Evolutionary conservation across 2,888 invertebrate species (phyloP), one percentile per base, ranked within the genome.

Genomic region (Campoplex capitator): DNA sequence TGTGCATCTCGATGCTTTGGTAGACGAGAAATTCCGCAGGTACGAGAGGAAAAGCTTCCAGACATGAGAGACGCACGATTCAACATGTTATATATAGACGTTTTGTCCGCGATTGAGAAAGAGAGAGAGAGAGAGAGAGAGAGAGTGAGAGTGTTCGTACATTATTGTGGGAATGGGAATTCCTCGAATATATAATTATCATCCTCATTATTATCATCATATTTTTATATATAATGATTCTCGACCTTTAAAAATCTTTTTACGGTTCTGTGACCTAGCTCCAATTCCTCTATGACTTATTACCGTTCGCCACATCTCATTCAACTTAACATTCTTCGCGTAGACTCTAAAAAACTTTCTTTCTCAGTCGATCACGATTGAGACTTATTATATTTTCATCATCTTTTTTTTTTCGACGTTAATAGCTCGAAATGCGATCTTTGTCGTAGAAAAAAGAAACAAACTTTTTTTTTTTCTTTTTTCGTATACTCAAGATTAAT

Each of bases 41-140:
- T 79, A 80, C 62, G 86, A 83, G 83, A 83, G 83, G 85, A 86
- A 86, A 86, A 86, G 83, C 71, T 62, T 13, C 62, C 62, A 54
- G 62, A 82, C 42, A 42, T 11, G 38, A 38, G 68, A 48, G 79
- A 58, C 74, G 42, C 67, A 74, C 84, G 70, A 80, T 79, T 58
- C 84, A 48, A 82, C 54, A 74, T 68, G 71, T 58, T 58, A 54
- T 48, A 58, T 81, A 77, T 3, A 38, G 38, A 38, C 38, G 23
- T 38, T 38, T 38, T 38, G 38, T 38, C 3, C 38, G 82, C 76
- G 67, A 70, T 70, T 77, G 13, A 85, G 54, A 81, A 76, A 35
- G 81, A 51, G 70, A 71, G 73, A 74, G 65, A 23, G 23, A 23
- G 13, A 85, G 54, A 81, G 67, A 35, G 81, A 51, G 70, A 75